Conservation (phyloP, 30 jellyfish, hydroid and myxozoan genomes). For the Aurelia aurita region DNA sequence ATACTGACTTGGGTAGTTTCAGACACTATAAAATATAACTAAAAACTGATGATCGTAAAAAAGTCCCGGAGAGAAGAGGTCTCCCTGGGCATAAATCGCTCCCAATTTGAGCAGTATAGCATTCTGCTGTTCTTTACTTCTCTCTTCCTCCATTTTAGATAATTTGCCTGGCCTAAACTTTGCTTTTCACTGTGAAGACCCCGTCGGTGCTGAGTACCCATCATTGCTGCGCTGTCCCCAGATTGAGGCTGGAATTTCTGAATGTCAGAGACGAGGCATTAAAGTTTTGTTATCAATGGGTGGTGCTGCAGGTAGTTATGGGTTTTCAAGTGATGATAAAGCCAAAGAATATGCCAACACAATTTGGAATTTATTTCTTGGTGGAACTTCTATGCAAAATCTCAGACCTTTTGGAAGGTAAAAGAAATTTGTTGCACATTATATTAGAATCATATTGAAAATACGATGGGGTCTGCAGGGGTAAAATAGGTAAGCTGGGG, state of each 20-base stretch:
- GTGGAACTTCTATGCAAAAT: conserved; percentile 68
- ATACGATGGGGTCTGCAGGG: too few relatives aligned
- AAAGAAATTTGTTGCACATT: too few relatives aligned
- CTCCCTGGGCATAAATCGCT: too few relatives aligned
- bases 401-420: conserved; percentile 98
- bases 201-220: conserved; percentile 89
- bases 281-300: conserved; percentile 95
- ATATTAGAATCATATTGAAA: too few relatives aligned
- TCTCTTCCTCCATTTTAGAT: conserved; percentile 45
- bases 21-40: too few relatives aligned
- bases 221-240: conserved; percentile 83
- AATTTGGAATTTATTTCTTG: conserved; percentile 88
- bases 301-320: conserved; percentile 97
- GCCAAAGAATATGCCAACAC: conserved; percentile 86
- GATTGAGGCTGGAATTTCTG: conserved; percentile 85
- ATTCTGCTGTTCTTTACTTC: too few relatives aligned
- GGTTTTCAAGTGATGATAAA: conserved; percentile 83
- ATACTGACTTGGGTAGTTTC: too few relatives aligned
- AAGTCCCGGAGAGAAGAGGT: too few relatives aligned
- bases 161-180: conserved; percentile 95
- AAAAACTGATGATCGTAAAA: too few relatives aligned
- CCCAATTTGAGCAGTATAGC: too few relatives aligned
- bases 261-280: conserved; percentile 91
- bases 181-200: conserved; percentile 95
- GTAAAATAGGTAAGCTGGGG: too few relatives aligned